Evolutionary conservation across 2,888 invertebrate species (phyloP).

Genomic region (Melanargia galathea): DNA sequence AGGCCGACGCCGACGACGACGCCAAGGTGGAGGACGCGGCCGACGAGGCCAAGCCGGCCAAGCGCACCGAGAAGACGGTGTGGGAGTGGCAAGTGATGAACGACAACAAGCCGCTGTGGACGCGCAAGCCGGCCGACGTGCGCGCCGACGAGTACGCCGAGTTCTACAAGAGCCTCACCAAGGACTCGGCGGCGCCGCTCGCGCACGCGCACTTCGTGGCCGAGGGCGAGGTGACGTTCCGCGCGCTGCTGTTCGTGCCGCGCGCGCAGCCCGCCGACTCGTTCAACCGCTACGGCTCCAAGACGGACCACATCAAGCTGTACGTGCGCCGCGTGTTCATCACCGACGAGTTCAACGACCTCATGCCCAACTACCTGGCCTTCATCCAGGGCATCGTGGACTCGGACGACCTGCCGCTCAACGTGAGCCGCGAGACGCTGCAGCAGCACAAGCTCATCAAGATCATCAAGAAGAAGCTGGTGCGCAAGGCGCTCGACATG

Average conservation of each 20-base stretch:
- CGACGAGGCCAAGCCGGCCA: conserved; percentile 82
- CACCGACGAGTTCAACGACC: conserved; percentile 99
- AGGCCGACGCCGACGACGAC: conserved; percentile 46
- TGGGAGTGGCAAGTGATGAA: conserved; percentile 99
- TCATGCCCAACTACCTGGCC: conserved; percentile 98
- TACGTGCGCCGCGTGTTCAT: conserved; percentile 99
- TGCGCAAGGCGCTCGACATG: conserved; percentile 98
- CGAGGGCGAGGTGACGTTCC: conserved; percentile 99
- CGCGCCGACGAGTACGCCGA: conserved; percentile 94
- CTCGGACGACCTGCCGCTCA: conserved; percentile 98
- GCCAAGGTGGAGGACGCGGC: conserved; percentile 58
- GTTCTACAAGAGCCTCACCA: conserved; percentile 97
- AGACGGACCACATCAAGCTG: conserved; percentile 96
- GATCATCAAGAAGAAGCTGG: conserved; percentile 99
- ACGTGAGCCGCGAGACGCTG: conserved; percentile 98
- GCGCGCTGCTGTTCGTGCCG: conserved; percentile 96
- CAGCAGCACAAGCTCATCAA: conserved; percentile 99
- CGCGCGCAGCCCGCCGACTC: conserved; percentile 94
- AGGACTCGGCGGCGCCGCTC: conserved; percentile 92
- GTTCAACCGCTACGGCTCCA: conserved; percentile 97
- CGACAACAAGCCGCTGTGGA: conserved; percentile 99
- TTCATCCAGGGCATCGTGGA: conserved; percentile 99
- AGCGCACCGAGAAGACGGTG: conserved; percentile 96
- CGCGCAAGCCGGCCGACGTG: conserved; percentile 93
- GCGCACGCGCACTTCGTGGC: conserved; percentile 96